Evolutionary conservation across 2,797 vertebrate genomes (phyloP), one percentile per base, ranked within the genome.

Genomic region (Rhinella marina): DNA sequence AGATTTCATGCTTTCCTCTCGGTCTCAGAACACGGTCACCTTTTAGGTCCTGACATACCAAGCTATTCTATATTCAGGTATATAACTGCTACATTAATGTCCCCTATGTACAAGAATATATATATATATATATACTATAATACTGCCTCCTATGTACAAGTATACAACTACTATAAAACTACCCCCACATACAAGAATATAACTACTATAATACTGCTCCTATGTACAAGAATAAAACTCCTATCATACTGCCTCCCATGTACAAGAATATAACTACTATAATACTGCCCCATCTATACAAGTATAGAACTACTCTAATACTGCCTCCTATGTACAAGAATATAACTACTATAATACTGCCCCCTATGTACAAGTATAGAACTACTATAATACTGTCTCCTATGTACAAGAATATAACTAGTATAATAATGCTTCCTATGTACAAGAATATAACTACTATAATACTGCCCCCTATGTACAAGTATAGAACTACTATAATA

Each of bases 131-230:
- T 48, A 8, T 50, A 75, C 72, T 75, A 75, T 75, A 50, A 50
- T 75, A 75, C 41, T 23, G 19, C 41, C 64, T 1, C 19, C 8
- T 75, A 72, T 72, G 14, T 73, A 73, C 29, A 73, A 23, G 32
- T 21, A 73, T 73, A 73, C 21, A 73, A 41, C 70, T 73, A 73
- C 70, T 73, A 73, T 73, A 73, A 73, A 48, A 73, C 70, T 73
- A 32, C 32, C 66, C 32, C 11, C 41, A 72, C 19, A 12, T 72
- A 72, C 29, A 72, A 19, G 68, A 41, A 72, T 72, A 72, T 72
- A n/a, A n/a, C n/a, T n/a, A n/a, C n/a, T n/a, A n/a, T n/a, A n/a
- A n/a, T n/a, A n/a, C n/a, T n/a, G n/a, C n/a, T n/a, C n/a, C n/a
- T n/a, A n/a, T n/a, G n/a, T n/a, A n/a, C n/a, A n/a, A n/a, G n/a